These are phyloP conservation scores for Rhyacophila brunnea DNA, from an alignment of 1,140 invertebrate species.

Conservation along the genomic window DNA sequence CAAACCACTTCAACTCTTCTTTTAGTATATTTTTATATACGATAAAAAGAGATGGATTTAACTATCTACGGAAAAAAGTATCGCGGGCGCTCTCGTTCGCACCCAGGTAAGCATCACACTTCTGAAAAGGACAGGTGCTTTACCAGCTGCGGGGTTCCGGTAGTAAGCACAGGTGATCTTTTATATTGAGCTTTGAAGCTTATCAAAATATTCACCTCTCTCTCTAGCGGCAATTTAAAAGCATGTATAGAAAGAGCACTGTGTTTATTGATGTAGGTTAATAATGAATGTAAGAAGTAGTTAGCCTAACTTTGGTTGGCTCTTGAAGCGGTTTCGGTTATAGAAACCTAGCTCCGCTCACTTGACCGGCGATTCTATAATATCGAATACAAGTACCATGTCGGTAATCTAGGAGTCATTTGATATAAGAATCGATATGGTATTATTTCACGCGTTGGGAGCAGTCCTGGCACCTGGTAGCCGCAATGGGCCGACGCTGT, in stretches of 20 bases:
- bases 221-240: conserved; percentile 22
- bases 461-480: background rate
- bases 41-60: background rate
- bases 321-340: conserved; percentile 5
- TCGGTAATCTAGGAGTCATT: conserved; percentile 9
- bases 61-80: background rate
- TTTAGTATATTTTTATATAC: background rate
- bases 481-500: conserved; percentile 1
- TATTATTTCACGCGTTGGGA: conserved; percentile 11
- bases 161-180: conserved; percentile 58
- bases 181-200: conserved; percentile 35
- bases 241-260: too few relatives aligned
- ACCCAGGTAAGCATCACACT: conserved; percentile 50
- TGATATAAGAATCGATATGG: conserved; percentile 2
- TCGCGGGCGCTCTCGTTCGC: conserved; percentile 46
- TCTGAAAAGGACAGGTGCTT: conserved; percentile 54
- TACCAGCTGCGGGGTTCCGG: conserved; percentile 53
- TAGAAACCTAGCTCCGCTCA: too few relatives aligned
- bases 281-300: too few relatives aligned
- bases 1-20: background rate
- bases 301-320: conserved; percentile 19
- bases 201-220: conserved; percentile 45
- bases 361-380: background rate
- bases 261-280: too few relatives aligned
- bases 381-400: background rate